phyloP scores from a whole-genome alignment of 2,888 invertebrate genomes.

The Coleophora flavipennella region DNA sequence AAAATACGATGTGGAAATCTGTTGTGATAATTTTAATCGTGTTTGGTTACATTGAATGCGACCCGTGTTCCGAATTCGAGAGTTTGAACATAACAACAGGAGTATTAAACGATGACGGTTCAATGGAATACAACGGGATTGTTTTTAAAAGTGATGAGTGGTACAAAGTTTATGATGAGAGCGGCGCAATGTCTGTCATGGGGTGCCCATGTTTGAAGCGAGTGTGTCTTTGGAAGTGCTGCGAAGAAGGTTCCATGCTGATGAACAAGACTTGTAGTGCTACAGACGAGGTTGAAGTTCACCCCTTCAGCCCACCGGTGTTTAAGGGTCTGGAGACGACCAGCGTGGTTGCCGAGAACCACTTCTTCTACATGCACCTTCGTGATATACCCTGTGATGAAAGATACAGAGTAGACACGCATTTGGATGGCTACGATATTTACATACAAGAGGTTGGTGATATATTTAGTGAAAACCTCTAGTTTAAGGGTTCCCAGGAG shows the following conservation, averaged over 20 bases:
- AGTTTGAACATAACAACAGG: constrained; percentile 49
- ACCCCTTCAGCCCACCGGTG: constrained; percentile 48
- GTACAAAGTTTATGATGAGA: constrained; percentile 32
- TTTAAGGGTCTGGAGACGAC: constrained; percentile 32
- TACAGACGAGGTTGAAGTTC: constrained; percentile 26
- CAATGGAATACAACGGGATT: constrained; percentile 38
- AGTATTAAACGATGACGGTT: constrained; percentile 29
- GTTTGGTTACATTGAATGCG: constrained; percentile 20
- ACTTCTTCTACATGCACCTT: constrained; percentile 44
- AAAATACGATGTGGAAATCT: constrained; percentile 29
- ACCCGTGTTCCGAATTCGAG: constrained; percentile 38
- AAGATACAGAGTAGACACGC: constrained; percentile 42
- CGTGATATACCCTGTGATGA: constrained; percentile 29
- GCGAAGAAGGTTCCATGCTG: constrained; percentile 29
- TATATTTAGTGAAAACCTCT: too few relatives aligned
- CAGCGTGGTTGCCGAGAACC: constrained; percentile 29
- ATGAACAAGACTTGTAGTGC: constrained; percentile 29
- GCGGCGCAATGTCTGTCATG: constrained; percentile 22
- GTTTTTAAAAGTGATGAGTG: constrained; percentile 38
- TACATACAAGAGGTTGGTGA: constrained; percentile 50
- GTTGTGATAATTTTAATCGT: constrained; percentile 21
- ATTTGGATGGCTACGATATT: constrained; percentile 25
- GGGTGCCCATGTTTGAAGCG: constrained; percentile 56
- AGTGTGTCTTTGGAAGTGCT: constrained; percentile 53
- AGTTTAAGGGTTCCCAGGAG: too few relatives aligned